Evolutionary conservation across 2,113 vertebrate species (phyloP).

Genomic region (Lophius piscatorius): DNA sequence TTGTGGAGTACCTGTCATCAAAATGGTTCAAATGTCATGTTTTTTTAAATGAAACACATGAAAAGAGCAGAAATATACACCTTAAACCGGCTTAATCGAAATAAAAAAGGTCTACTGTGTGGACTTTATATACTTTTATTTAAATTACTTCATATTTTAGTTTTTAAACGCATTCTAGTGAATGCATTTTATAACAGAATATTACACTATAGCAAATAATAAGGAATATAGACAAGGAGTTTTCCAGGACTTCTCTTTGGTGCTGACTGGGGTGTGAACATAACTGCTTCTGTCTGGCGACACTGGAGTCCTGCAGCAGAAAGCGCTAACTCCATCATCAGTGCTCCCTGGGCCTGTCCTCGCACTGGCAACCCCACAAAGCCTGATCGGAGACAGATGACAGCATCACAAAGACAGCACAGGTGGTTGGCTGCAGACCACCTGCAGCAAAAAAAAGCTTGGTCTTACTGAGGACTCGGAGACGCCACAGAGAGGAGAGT

Average conservation of each 20-base stretch:
- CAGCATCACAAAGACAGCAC: slow-evolving; percentile 78
- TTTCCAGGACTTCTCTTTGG: slow-evolving; percentile 39
- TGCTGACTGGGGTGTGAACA: slow-evolving; percentile 32
- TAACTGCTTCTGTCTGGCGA: slow-evolving; percentile 61
- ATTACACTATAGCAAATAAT: too few species aligned
- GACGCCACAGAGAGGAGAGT: slow-evolving; percentile 21
- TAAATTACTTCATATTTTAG: too few species aligned
- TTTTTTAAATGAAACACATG: too few species aligned
- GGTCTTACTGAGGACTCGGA: slow-evolving; percentile 43
- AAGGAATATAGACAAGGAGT: too few species aligned
- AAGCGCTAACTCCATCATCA: slow-evolving; percentile 75
- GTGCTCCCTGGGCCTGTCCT: slow-evolving; percentile 66
- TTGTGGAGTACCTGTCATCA: too few species aligned
- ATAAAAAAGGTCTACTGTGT: too few species aligned
- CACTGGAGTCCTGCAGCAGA: slow-evolving; percentile 55
- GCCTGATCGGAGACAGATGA: slow-evolving; percentile 77
- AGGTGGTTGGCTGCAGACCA: slow-evolving; percentile 77
- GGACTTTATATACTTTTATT: too few species aligned
- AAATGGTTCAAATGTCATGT: too few species aligned
- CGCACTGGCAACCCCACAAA: slow-evolving; percentile 73
- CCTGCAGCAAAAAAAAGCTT: slow-evolving; percentile 70
- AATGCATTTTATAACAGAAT: too few species aligned
- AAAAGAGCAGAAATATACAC: too few species aligned
- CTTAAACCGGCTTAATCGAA: too few species aligned
- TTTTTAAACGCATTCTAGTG: too few species aligned